Evolutionary conservation across 37 sponge, comb jelly and placozoan species (phyloP), one percentile per base, ranked within the genome.

Genomic region (Crambe crambe): DNA sequence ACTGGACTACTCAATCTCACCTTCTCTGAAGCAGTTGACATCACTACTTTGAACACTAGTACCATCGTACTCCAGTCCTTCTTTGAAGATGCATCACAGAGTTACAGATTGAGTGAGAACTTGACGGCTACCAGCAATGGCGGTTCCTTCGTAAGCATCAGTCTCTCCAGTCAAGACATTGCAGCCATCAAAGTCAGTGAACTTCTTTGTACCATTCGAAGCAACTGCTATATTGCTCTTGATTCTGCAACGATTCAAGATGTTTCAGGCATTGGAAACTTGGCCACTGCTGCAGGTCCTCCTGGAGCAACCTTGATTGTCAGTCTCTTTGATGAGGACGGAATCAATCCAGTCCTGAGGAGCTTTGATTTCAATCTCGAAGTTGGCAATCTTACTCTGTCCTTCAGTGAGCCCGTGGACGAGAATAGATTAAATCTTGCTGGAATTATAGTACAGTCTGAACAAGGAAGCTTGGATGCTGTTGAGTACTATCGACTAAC

Each of bases 371-470:
- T 95, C 67, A 86, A 95, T 76, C 43, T 95, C 4, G 80, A 89
- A 25, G 25, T 34, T 78, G 88, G 82, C 36, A 58, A 76, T 22
- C 61, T 95, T 22, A 78, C 82, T 20, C 76, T 95, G 27, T 74
- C 72, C n/a, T 96, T 96, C 68, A 85, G 68, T 62, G 97, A 96
- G 78, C 93, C 94, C 31, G 79, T 96, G n/a, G 68, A 76, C 37
- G 41, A 68, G 25, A 10, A 40, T 4, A 68, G 87, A 21, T 80
- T 96, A 2, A 80, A 85, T 44, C 15, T 87, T 27, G 37, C 73
- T 73, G 87, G 75, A 18, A 63, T 95, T 15, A 86, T 79, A 20
- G 40, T 95, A n/a, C 96, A 92, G 54, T 83, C 87, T 27, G 71
- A 76, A 3, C 88, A 87, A 29, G 90, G 91, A 38, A 8, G n/a